Evolutionary conservation across 2,888 invertebrate genomes (phyloP), one percentile per base, ranked within the genome.

Genomic region (Neoaliturus tenellus): DNA sequence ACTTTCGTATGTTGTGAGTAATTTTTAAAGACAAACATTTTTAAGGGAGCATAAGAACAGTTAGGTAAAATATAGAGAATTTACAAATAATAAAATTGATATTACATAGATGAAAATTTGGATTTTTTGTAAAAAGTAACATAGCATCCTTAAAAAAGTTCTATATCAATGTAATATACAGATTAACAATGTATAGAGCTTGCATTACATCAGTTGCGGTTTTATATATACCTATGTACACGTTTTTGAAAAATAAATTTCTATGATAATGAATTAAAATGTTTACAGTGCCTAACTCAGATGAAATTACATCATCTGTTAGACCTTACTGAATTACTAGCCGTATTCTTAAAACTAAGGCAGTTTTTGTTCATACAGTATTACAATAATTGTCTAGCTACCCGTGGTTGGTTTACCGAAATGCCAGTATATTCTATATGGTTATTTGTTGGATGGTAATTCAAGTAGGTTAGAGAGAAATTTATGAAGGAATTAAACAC

Each of bases 331-430:
- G 10, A 23, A 10, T 62, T 28, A 12, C 73, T 20, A 75, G 44
- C 73, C 23, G 20, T 75, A 35, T 25, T 75, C 73, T 75, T 75
- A 75, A 44, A 75, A 75, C 73, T 75, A 75, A 75, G 73, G 73
- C 73, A 75, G 73, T 75, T 75, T 67, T 75, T 75, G 73, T 75
- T 44, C 73, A 75, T 75, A n/a, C n/a, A n/a, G n/a, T n/a, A 69
- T 75, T 44, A 48, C 44, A 75, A 48, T 28, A 75, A 75, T 44
- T 25, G 4, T 39, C 20, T 23, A 23, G 20, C 28, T 44, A n/a
- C 35, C 44, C 44, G 28, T 75, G 73, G 73, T 8, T 12, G 73
- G 14, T 62, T 25, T 1, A 23, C 6, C 14, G 14, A 6, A 39
- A 39, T 39, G 6, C 39, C 39, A 39, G 39, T n/a, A n/a, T n/a